These are phyloP conservation scores for Cotesia typhae DNA, from an alignment of 1,140 invertebrate genomes.

Conservation along the genomic window DNA sequence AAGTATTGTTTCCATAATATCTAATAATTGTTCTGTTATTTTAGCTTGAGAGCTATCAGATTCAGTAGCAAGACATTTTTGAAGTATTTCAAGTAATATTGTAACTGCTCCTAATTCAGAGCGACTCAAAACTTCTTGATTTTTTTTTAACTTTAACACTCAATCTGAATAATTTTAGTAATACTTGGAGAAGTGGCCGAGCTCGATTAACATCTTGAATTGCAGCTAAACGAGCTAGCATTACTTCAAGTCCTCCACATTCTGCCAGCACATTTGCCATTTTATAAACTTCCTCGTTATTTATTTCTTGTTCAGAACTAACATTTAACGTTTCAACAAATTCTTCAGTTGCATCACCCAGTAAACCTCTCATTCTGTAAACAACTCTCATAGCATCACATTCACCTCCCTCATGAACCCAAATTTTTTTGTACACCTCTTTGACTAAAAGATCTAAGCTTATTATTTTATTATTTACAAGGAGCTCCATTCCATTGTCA, in stretches of 20 bases:
- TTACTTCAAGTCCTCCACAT: slow-evolving; percentile 86
- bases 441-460: slow-evolving; percentile 94
- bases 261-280: slow-evolving; percentile 78
- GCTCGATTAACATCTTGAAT: slow-evolving; percentile 78
- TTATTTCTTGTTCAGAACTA: slow-evolving; percentile 89
- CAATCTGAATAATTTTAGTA: slow-evolving; percentile 85
- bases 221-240: slow-evolving; percentile 63
- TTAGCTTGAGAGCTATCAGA: slow-evolving; percentile 72
- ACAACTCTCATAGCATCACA: slow-evolving; percentile 96
- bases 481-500: slow-evolving; percentile 97
- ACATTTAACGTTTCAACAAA: slow-evolving; percentile 94
- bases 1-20: slow-evolving; percentile 92
- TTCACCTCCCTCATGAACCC: slow-evolving; percentile 86
- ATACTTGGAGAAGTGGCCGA: slow-evolving; percentile 81
- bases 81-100: slow-evolving; percentile 74
- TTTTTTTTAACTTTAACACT: slow-evolving; percentile 81
- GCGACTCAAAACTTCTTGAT: slow-evolving; percentile 75
- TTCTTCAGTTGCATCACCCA: slow-evolving; percentile 98
- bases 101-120: slow-evolving; percentile 76
- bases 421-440: slow-evolving; percentile 85
- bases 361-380: slow-evolving; percentile 96
- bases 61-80: slow-evolving; percentile 73
- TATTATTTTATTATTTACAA: slow-evolving; percentile 99
- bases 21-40: slow-evolving; percentile 84
- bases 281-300: slow-evolving; percentile 94